These are phyloP conservation scores for Formica exsecta DNA, from an alignment of 1,140 invertebrate species.

Conservation along the genomic window DNA sequence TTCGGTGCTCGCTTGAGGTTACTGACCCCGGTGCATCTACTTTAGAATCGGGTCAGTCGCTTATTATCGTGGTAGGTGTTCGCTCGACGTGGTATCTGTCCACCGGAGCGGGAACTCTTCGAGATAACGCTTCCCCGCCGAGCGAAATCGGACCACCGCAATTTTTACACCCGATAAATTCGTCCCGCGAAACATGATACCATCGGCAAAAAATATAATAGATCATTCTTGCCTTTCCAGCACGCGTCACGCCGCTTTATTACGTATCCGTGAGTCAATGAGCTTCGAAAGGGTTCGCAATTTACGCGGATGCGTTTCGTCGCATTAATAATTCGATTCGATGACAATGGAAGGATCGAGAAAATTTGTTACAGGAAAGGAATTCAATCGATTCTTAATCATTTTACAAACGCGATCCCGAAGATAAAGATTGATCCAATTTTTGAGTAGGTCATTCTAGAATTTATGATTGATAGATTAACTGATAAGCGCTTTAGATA, in stretches of 20 bases:
- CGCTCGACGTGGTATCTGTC: slow-evolving; percentile 76
- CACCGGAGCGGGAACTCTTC: slow-evolving; percentile 71
- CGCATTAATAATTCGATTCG: background rate
- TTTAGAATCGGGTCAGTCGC: slow-evolving; percentile 85
- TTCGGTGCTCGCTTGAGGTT: slow-evolving; percentile 84
- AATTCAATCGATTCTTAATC: background rate
- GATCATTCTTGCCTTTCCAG: background rate
- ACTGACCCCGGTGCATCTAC: slow-evolving; percentile 85
- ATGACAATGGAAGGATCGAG: background rate
- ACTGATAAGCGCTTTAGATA: background rate
- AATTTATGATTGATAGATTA: background rate
- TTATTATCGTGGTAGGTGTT: slow-evolving; percentile 86
- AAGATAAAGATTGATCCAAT: no score
- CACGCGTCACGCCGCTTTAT: background rate
- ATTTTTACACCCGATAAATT: slow-evolving; percentile 69
- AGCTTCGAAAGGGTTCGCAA: background rate
- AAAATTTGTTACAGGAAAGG: background rate
- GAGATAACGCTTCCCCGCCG: slow-evolving; percentile 77
- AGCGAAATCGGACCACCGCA: slow-evolving; percentile 38
- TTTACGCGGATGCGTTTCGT: background rate
- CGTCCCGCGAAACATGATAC: slow-evolving; percentile 67
- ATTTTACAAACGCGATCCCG: background rate
- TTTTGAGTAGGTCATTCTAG: background rate
- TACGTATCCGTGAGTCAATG: background rate
- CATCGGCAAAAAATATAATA: slow-evolving; percentile 21